A percentile compares a stretch with the other conserved stretches of the same genome.
Evolutionary conservation across 1,140 invertebrate genomes (phyloP).

Genomic region (Mycetomoellerius zeteki): DNA sequence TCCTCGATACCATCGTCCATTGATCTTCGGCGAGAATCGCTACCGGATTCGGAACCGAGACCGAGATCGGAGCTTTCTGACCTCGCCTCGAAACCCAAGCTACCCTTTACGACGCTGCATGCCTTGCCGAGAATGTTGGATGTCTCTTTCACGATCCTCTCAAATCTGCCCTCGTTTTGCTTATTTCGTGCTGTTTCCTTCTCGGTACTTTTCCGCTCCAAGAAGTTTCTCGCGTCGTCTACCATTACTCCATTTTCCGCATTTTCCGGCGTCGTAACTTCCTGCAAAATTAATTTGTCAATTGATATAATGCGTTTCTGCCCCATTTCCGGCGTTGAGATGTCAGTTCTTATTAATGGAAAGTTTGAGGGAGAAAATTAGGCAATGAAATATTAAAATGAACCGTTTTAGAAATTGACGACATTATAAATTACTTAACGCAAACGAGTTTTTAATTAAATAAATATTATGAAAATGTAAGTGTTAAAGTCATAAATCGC

Average conservation of each 20-base stretch:
- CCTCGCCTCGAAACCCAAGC: conserved; percentile 84
- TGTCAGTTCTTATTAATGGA: conserved; percentile 2
- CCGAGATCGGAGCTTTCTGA: conserved; percentile 85
- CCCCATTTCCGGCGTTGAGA: conserved; percentile 2
- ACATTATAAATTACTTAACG: conserved; percentile 19
- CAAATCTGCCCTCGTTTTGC: conserved; percentile 87
- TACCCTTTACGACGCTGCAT: conserved; percentile 85
- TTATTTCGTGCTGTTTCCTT: conserved; percentile 84
- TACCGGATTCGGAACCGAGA: conserved; percentile 83
- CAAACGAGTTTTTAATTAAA: conserved; percentile 25
- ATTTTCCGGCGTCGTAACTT: neutral
- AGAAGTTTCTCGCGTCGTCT: conserved; percentile 81
- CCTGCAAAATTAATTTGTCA: conserved; percentile 49
- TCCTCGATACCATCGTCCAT: conserved; percentile 81
- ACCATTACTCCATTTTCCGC: conserved; percentile 71
- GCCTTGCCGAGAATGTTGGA: conserved; percentile 85
- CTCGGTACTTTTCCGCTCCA: conserved; percentile 82
- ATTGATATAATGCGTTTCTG: neutral
- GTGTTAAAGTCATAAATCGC: neutral
- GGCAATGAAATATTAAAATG: neutral
- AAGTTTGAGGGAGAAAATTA: neutral
- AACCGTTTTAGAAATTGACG: neutral
- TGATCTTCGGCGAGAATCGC: conserved; percentile 82
- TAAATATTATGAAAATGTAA: neutral
- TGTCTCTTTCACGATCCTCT: conserved; percentile 88